A percentile compares a stretch with the other conserved stretches of the same genome.
Evolutionary conservation across 2,113 vertebrate genomes (phyloP).

Genomic region (Crotalus tigris): DNA sequence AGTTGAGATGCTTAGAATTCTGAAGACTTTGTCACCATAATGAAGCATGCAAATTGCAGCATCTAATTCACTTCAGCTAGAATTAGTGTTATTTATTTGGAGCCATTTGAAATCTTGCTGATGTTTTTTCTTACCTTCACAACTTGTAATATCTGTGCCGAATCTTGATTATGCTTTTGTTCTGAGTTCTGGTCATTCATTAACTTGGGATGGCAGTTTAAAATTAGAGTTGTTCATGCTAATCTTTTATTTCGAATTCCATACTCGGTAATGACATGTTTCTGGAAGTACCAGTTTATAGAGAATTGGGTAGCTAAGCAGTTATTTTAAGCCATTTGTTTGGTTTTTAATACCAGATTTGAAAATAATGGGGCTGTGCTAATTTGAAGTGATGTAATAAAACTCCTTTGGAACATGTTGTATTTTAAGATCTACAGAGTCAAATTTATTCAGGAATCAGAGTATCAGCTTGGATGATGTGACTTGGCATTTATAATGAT

Average conservation of each 20-base stretch:
- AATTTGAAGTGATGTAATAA: background rate
- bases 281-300: background rate
- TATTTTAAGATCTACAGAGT: background rate
- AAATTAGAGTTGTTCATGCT: conserved; percentile 23
- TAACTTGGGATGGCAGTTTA: conserved; percentile 17
- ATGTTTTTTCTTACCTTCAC: conserved; percentile 23
- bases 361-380: background rate
- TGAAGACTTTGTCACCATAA: background rate
- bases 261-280: conserved; percentile 7
- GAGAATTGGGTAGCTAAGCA: background rate
- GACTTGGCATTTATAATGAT: background rate
- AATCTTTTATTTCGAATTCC: conserved; percentile 18
- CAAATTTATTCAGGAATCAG: background rate
- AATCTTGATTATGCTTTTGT: conserved; percentile 22
- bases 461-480: background rate
- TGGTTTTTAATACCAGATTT: conserved; percentile 1
- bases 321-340: background rate
- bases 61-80: conserved; percentile 18
- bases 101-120: background rate
- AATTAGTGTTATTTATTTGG: background rate
- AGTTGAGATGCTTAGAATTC: background rate
- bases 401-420: background rate
- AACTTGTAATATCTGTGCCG: background rate
- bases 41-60: background rate
- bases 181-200: conserved; percentile 9